Conservation (phyloP, 2,113 vertebrate species). For the Elanoides forficatus region DNA sequence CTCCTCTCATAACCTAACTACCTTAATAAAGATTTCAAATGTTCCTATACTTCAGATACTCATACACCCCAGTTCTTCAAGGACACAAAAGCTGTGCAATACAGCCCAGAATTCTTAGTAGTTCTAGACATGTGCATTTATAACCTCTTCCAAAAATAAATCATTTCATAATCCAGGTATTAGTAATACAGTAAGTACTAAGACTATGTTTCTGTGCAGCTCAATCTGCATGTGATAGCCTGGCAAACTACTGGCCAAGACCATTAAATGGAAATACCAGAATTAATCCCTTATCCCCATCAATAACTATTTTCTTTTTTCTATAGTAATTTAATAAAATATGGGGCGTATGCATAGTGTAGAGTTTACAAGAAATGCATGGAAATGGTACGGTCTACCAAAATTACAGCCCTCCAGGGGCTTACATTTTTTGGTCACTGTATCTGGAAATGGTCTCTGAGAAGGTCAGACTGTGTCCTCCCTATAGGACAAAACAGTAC, state of each 20-base stretch:
- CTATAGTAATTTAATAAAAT: conserved; percentile 46
- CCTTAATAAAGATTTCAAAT: background rate
- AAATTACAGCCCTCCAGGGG: background rate
- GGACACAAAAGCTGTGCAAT: background rate
- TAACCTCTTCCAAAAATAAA: background rate
- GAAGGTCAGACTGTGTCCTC: background rate
- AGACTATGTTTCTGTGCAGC: background rate
- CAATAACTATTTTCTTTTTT: conserved; percentile 27
- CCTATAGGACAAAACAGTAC: background rate
- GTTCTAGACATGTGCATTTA: background rate
- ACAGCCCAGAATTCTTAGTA: background rate
- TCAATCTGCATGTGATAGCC: background rate
- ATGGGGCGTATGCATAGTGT: background rate
- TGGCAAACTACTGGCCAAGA: background rate
- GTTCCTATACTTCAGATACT: background rate
- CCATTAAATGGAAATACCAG: background rate
- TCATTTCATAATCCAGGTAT: background rate
- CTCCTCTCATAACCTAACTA: background rate
- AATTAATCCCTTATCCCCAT: background rate
- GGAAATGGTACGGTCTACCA: conserved; percentile 11
- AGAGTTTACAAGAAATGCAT: conserved; percentile 22
- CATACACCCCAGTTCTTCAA: background rate
- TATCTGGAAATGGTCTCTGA: background rate
- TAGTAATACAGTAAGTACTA: background rate
- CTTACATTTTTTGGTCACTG: background rate